Conservation (phyloP, 2,113 vertebrate species). For the Dicerorhinus sumatrensis region DNA sequence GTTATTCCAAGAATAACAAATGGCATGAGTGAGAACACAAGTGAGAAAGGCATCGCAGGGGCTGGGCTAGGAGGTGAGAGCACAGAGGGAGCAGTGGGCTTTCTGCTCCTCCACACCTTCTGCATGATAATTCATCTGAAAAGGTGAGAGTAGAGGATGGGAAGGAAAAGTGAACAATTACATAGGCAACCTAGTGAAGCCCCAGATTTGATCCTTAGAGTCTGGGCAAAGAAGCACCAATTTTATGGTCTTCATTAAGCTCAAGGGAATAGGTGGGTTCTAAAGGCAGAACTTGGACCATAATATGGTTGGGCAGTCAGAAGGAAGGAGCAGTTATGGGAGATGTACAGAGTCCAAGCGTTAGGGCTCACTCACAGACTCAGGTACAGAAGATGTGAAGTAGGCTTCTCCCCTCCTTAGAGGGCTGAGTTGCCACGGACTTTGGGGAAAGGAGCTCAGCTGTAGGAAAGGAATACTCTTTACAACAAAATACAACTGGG, state of each 20-base stretch:
- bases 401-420: background rate
- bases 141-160: background rate
- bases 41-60: background rate
- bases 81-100: background rate
- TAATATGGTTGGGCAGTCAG: background rate
- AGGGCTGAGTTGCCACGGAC: background rate
- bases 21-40: background rate
- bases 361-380: background rate
- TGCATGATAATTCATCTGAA: background rate
- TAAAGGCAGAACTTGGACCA: background rate
- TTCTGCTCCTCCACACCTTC: background rate
- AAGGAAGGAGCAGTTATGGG: background rate
- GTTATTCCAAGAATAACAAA: constrained; percentile 28
- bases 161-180: background rate
- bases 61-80: background rate
- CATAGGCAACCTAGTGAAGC: background rate
- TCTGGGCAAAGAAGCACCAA: background rate
- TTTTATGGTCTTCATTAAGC: background rate
- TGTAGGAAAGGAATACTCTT: background rate
- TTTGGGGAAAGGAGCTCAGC: background rate
- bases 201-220: background rate
- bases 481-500: background rate
- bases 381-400: background rate
- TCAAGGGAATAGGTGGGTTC: background rate
- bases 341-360: background rate